phyloP scores from a whole-genome alignment of 2,113 vertebrate genomes.

The Theristicus caerulescens region DNA sequence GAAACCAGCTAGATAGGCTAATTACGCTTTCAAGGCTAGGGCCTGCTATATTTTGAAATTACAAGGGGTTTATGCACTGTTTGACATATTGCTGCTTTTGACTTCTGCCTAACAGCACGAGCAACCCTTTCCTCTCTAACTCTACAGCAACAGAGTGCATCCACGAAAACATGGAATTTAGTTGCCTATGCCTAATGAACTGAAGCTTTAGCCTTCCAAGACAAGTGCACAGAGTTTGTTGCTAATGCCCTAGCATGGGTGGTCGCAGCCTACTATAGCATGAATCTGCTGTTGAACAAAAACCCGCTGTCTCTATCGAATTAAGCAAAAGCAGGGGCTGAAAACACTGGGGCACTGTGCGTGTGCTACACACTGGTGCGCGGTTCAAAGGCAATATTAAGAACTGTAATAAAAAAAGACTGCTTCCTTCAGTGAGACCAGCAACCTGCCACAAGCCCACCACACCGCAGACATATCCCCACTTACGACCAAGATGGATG shows the following conservation, averaged over 20 bases:
- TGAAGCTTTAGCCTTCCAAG: background rate
- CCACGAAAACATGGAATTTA: background rate
- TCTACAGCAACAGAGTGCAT: background rate
- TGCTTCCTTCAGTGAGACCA: background rate
- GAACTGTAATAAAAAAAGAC: background rate
- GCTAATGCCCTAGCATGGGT: background rate
- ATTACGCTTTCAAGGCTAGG: slow-evolving; percentile 1
- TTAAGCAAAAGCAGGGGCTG: background rate
- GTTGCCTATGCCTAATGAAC: background rate
- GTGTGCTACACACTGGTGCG: background rate
- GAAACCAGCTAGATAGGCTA: background rate
- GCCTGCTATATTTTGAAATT: background rate
- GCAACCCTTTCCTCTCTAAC: background rate
- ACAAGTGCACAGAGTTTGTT: background rate
- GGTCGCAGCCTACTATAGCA: background rate
- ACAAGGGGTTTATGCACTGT: background rate
- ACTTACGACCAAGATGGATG: rapidly evolving
- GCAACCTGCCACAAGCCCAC: background rate
- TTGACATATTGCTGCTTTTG: background rate
- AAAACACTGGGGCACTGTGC: background rate
- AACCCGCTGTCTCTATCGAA: background rate
- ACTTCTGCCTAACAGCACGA: background rate
- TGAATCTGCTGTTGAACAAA: background rate
- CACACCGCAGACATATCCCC: background rate
- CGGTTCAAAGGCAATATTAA: background rate